phyloP scores from a whole-genome alignment of 2,888 invertebrate genomes.

The Chloroclystis v-ata region DNA sequence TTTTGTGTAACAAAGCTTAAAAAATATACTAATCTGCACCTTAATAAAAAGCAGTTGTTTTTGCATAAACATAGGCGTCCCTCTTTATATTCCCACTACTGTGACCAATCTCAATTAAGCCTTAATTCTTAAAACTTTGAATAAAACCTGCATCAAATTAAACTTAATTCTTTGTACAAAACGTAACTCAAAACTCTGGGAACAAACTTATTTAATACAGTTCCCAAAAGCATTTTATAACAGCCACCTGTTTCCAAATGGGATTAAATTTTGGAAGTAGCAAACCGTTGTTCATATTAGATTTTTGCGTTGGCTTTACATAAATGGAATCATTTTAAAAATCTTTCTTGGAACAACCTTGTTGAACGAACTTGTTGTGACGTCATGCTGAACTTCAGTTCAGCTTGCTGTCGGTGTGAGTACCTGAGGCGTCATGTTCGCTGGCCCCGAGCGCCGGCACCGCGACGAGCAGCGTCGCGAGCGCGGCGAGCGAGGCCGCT shows the following conservation, averaged over 20 bases:
- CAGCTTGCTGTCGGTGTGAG: not conserved
- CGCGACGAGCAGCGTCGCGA: conserved; percentile 55
- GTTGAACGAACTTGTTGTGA: no score
- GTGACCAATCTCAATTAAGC: no score
- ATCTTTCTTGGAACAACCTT: no score
- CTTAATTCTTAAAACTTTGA: no score
- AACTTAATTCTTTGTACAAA: not conserved
- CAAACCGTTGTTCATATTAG: not conserved
- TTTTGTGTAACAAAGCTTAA: no score
- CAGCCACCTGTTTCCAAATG: conserved; percentile 1
- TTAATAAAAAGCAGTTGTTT: no score
- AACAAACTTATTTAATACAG: not conserved
- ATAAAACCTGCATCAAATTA: no score
- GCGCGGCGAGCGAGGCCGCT: conserved; percentile 62
- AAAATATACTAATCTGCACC: no score
- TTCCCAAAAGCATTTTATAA: not conserved
- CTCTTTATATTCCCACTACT: no score
- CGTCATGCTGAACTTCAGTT: no score
- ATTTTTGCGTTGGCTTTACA: not conserved
- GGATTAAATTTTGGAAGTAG: not conserved
- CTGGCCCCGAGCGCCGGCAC: conserved; percentile 24
- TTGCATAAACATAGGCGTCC: no score
- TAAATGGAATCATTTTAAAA: not conserved
- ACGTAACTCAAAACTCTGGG: not conserved
- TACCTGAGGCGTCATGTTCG: not conserved